Evolutionary conservation across 2,113 vertebrate genomes (phyloP).

Genomic region (Macroglossus sobrinus): DNA sequence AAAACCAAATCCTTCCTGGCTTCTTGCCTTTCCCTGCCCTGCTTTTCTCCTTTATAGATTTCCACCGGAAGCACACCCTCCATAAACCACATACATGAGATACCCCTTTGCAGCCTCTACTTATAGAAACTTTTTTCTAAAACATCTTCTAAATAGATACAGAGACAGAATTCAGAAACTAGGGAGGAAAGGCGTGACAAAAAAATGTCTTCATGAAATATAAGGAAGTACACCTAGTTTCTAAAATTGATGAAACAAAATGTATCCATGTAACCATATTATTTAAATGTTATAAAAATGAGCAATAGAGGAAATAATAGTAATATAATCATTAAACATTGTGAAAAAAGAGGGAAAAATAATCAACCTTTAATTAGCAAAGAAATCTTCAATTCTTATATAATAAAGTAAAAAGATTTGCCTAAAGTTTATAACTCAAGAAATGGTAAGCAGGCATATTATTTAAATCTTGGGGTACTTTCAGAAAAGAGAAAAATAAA

Average conservation of each 20-base stretch:
- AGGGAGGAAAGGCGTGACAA: neutral
- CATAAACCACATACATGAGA: neutral
- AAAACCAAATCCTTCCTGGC: neutral
- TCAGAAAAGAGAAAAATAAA: neutral
- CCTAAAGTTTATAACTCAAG: neutral
- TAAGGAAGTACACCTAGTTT: neutral
- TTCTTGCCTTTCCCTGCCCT: neutral
- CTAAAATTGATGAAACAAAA: neutral
- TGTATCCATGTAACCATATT: neutral
- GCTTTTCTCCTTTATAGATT: neutral
- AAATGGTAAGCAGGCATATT: neutral
- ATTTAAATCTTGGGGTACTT: neutral
- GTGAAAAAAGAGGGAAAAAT: neutral
- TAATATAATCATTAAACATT: neutral
- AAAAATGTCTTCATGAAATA: neutral
- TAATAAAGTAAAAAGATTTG: neutral
- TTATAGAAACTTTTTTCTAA: neutral
- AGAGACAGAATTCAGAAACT: neutral
- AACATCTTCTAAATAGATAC: neutral
- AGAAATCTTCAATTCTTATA: neutral
- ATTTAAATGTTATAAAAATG: slow-evolving; percentile 11
- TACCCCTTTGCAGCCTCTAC: neutral
- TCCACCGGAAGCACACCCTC: neutral
- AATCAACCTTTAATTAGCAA: neutral
- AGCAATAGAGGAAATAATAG: neutral